Percentiles rank a stretch among this genome's conserved stretches.
Evolutionary conservation across 2,888 invertebrate species (phyloP).

Genomic region (Orthonevra nobilis): DNA sequence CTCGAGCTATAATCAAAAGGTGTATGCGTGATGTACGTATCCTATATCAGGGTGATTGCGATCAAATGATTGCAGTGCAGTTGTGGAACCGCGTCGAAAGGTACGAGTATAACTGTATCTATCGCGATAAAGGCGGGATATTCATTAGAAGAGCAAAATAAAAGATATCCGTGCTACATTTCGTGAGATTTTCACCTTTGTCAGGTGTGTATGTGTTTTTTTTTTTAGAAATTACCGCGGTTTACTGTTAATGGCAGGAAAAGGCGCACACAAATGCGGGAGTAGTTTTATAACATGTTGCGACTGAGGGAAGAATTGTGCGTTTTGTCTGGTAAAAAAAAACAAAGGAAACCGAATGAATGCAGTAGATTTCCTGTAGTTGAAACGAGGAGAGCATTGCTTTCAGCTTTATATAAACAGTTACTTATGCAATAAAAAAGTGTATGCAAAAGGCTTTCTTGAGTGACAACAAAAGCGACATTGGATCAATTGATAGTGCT

Average conservation of each 20-base stretch:
- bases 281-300: slow-evolving; percentile 4
- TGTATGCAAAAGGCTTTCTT: too few species aligned
- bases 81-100: slow-evolving; percentile 25
- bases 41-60: slow-evolving; percentile 53
- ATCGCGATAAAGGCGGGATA: slow-evolving; percentile 49
- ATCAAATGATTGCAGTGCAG: slow-evolving; percentile 53
- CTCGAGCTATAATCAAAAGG: slow-evolving; percentile 51
- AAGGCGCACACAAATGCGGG: slow-evolving; percentile 47
- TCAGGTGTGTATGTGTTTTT: slow-evolving; percentile 47
- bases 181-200: slow-evolving; percentile 54
- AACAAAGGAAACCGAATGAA: too few species aligned
- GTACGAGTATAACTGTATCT: slow-evolving; percentile 56
- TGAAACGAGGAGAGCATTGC: too few species aligned
- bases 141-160: slow-evolving; percentile 14
- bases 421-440: too few species aligned
- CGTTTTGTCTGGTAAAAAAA: too few species aligned
- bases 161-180: slow-evolving; percentile 46
- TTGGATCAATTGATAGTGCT: too few species aligned
- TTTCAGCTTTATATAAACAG: too few species aligned
- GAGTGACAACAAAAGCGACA: too few species aligned
- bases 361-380: too few species aligned
- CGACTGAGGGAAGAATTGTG: too few species aligned
- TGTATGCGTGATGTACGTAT: slow-evolving; percentile 37
- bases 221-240: slow-evolving; percentile 23
- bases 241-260: slow-evolving; percentile 52